phyloP scores from a whole-genome alignment of 1,140 invertebrate genomes.

The Lucilia cuprina region DNA sequence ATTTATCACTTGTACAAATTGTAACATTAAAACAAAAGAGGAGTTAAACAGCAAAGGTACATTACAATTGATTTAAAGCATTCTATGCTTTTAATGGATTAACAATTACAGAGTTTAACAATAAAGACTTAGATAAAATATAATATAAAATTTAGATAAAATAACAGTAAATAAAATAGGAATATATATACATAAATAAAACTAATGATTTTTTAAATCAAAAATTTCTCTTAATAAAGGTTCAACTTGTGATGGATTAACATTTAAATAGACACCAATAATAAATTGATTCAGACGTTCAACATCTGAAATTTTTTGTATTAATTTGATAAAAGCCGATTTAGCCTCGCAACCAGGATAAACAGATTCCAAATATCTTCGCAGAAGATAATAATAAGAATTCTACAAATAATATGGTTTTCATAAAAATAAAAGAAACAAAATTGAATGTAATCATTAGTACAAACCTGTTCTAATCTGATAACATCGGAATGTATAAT shows the following conservation, averaged over 20 bases:
- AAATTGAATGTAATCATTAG: slow-evolving; percentile 9
- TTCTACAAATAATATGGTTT: slow-evolving; percentile 71
- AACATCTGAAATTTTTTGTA: slow-evolving; percentile 87
- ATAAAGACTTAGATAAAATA: not conserved
- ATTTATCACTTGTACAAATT: slow-evolving; percentile 39
- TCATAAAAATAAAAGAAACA: slow-evolving; percentile 26
- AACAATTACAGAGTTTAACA: slow-evolving; percentile 9
- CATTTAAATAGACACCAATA: slow-evolving; percentile 86
- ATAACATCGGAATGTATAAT: slow-evolving; percentile 86
- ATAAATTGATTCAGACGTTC: slow-evolving; percentile 81
- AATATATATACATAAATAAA: not conserved
- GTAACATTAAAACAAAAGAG: not conserved
- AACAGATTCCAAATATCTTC: slow-evolving; percentile 84
- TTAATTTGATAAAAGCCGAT: slow-evolving; percentile 83
- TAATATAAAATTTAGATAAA: not conserved
- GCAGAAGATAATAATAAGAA: slow-evolving; percentile 87
- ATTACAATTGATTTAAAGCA: not conserved
- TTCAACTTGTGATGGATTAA: slow-evolving; percentile 88
- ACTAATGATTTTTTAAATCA: slow-evolving; percentile 75
- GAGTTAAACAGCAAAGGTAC: not conserved
- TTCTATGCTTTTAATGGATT: slow-evolving; percentile 17
- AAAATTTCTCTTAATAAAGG: slow-evolving; percentile 93
- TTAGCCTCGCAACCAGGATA: slow-evolving; percentile 85
- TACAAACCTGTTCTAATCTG: slow-evolving; percentile 80
- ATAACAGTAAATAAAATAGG: slow-evolving; percentile 2